Percentiles rank a stretch among this genome's conserved stretches.
These are phyloP conservation scores for Catostylus mosaicus DNA, from an alignment of 30 jellyfish, hydroid and myxozoan genomes.

Conservation along the genomic window DNA sequence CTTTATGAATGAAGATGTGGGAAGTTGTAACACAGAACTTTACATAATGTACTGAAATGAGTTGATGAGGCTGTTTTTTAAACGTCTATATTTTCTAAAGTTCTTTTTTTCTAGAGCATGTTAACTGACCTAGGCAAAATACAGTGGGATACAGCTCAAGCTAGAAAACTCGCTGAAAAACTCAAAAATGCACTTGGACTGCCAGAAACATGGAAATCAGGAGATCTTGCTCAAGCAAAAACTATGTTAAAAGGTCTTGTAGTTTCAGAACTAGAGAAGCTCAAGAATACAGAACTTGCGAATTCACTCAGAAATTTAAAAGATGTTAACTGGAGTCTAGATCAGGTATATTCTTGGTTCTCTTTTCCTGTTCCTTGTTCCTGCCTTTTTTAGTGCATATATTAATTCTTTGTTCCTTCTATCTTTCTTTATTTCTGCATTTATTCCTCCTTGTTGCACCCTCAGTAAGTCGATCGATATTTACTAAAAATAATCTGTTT, in stretches of 20 bases:
- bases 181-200: slow-evolving; percentile 51
- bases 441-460: too few relatives aligned
- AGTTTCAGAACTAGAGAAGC: slow-evolving; percentile 57
- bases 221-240: slow-evolving; percentile 25
- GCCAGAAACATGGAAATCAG: slow-evolving; percentile 67
- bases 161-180: slow-evolving; percentile 31
- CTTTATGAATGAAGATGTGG: too few relatives aligned
- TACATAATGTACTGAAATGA: too few relatives aligned
- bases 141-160: slow-evolving; percentile 68
- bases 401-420: too few relatives aligned
- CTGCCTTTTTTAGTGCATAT: too few relatives aligned
- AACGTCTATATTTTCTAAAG: too few relatives aligned
- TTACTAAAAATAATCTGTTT: too few relatives aligned
- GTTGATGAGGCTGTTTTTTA: too few relatives aligned
- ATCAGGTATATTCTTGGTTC: slow-evolving; percentile 53
- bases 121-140: slow-evolving; percentile 45
- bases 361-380: too few relatives aligned
- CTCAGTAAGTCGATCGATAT: too few relatives aligned
- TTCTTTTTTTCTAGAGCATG: slow-evolving; percentile 32
- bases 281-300: slow-evolving; percentile 28
- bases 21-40: too few relatives aligned
- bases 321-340: slow-evolving; percentile 66
- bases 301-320: slow-evolving; percentile 27
- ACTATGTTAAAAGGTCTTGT: slow-evolving; percentile 41
- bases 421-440: too few relatives aligned